Evolutionary conservation across 2,113 vertebrate species (phyloP).

Genomic region (Cebidichthys violaceus): DNA sequence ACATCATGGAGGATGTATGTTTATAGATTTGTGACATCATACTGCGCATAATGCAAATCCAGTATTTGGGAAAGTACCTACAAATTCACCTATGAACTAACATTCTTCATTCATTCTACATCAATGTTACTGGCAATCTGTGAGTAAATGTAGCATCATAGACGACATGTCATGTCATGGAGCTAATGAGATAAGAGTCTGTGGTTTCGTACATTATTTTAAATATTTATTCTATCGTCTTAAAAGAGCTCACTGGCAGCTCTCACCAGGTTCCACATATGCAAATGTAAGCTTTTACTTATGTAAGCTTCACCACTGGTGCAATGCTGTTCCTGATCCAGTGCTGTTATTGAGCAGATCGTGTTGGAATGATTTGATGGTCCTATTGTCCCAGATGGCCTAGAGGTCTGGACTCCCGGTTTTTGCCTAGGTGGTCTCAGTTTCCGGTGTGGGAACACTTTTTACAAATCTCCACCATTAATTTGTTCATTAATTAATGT

Average conservation of each 20-base stretch:
- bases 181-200: neutral
- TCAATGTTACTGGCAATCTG: slow-evolving; percentile 8
- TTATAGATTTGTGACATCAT: slow-evolving; percentile 4
- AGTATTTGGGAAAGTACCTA: neutral
- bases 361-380: no score
- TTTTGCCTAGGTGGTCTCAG: no score
- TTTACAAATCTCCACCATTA: no score
- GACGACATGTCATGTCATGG: neutral
- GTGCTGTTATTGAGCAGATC: no score
- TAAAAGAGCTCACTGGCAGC: neutral
- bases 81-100: slow-evolving; percentile 13
- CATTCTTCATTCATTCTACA: slow-evolving; percentile 2
- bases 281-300: no score
- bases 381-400: no score
- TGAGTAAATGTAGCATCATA: slow-evolving; percentile 16
- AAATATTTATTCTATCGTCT: neutral
- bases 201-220: neutral
- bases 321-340: no score
- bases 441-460: no score
- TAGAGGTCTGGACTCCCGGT: no score
- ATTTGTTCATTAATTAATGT: no score
- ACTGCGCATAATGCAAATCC: neutral
- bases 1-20: slow-evolving; percentile 19
- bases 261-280: no score
- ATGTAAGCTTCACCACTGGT: no score